Evolutionary conservation across 2,113 vertebrate species (phyloP), one percentile per base, ranked within the genome.

Genomic region (Rhineura floridana): DNA sequence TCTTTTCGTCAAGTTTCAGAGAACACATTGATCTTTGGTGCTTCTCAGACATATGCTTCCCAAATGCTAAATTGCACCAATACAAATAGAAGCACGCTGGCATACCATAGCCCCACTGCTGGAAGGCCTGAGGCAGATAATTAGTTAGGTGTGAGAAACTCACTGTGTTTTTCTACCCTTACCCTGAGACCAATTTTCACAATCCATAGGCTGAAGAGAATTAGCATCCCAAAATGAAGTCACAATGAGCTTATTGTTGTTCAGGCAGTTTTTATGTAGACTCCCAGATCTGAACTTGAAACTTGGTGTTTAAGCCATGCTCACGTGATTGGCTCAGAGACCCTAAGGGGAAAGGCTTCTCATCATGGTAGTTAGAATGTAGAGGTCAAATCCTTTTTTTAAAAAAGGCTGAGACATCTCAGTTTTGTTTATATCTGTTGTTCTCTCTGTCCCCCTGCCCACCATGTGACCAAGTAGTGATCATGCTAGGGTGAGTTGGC

Each of bases 321-420:
- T 12, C 0, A 3, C 2, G 59, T 46, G 39, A 59, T 23, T 50
- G 62, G 46, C 36, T 25, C 65, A 12, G 15, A 69, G 52, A 72
- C 39, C 11, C 36, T 72, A 30, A 62, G 42, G 70, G 3, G 0
- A 23, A n/a, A 77, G 42, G 52, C 46, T 88, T 2, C 0, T 42
- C 46, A 79, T 19, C 63, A 39, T 28, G 36, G 44, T 25, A 81
- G 46, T 76, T 65, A 75, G 55, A 52, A 42, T n/a, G 44, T 2
- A 8, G 1, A 15, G 67, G 8, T 7, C 75, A 50, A 13, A n/a
- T 59, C 33, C 42, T 0, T 0, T 70, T 42, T 77, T 62, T 59
- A 69, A 52, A 80, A 30, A 0, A 6, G 52, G 55, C 84, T 0
- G 0, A 85, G 28, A 52, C 55, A 3, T 42, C 17, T 13, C 62